Base-by-base conservation (phyloP, 2,113 vertebrate species). In the Macquaria australasica region DNA sequence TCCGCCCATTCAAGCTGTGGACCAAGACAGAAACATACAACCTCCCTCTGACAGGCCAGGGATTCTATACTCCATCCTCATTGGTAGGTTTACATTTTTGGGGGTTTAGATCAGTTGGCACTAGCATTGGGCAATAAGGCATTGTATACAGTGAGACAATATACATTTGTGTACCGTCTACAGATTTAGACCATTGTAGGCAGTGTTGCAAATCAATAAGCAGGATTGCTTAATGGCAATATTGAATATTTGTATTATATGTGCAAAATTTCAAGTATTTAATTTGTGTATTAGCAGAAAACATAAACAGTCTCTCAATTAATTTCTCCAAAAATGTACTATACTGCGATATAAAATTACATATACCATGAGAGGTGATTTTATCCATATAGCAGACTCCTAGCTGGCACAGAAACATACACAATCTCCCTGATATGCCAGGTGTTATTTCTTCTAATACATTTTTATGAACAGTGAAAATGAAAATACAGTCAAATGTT, bases 11-110 rank as follows among this genome's bases (percentile, higher is more conserved):
- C 96, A 97, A 93, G 98, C 98, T 70, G 96, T 97, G 91, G 98
- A 99, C 94, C 98, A 99, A 87, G 98, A 99, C 90, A 93, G 92
- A 67, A 97, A 99, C 91, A 98, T 99, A 76, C 97, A 98, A 72
- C 98, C 98, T 51, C 96, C 97, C 0, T 97, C 97, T 1, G 97
- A 98, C 8, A 96, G 97, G n/a, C 98, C 98, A 0, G 97, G 97
- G 63, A 97, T 99, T 87, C 91, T 99, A 11, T 99, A 97, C 93
- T 98, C 97, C 94, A 96, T 99, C 90, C 96, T 99, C 82, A 96
- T 99, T 31, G 98, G 98, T 99, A 93, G 64, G 97, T 97, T 92
- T 0, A 21, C 9, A 18, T 5, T 23, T 6, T n/a, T 48, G n/a
- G 45, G 5, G 8, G 14, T 58, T 72, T 14, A 2, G 15, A 41